phyloP scores from a whole-genome alignment of 2,113 vertebrate species.

The human (Homo sapiens) region GRCh38 chr4:125527501-125528000 shows the following conservation, averaged over 20 bases:
- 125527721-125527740: constrained; percentile 20
- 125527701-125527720: constrained; percentile 39
- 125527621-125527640: constrained; percentile 55
- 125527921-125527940: constrained; percentile 65
- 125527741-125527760: constrained; percentile 50
- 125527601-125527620: constrained; percentile 8
- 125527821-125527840: constrained; percentile 34
- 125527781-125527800: constrained; percentile 48
- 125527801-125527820: constrained; percentile 49
- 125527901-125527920: constrained; percentile 73
- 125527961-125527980: constrained; percentile 40
- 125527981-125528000: constrained; percentile 52
- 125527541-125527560: neutral
- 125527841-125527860: constrained; percentile 47
- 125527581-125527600: neutral
- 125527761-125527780: constrained; percentile 36
- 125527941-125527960: constrained; percentile 53
- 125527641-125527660: constrained; percentile 45
- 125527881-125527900: constrained; percentile 45
- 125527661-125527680: constrained; percentile 17
- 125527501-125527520: constrained; percentile 12
- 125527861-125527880: constrained; percentile 52
- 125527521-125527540: neutral
- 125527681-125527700: constrained; percentile 44
- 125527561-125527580: neutral